Evolutionary conservation across 2,113 vertebrate genomes (phyloP).

Genomic region (cattle (Bos taurus)): DNA sequence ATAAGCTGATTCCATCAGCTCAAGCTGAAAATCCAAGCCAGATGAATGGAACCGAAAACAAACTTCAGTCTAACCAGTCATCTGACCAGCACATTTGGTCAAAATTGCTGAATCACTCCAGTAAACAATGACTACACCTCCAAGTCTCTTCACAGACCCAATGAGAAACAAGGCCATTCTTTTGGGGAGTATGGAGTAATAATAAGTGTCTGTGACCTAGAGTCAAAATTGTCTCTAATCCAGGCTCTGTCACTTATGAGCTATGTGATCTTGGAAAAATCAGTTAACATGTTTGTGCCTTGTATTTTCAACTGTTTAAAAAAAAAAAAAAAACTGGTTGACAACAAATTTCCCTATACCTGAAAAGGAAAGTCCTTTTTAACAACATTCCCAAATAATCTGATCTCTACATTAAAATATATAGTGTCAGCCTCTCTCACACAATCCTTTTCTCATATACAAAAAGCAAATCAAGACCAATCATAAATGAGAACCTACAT

Average conservation of each 20-base stretch:
- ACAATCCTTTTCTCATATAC: neutral
- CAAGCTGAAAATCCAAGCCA: neutral
- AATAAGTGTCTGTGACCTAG: fast-evolving
- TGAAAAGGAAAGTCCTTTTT: neutral
- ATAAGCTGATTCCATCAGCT: neutral
- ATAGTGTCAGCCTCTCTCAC: neutral
- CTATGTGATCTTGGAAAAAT: neutral
- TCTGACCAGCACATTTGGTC: neutral
- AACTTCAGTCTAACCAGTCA: neutral
- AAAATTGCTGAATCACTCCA: neutral
- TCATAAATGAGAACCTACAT: neutral
- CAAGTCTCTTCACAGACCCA: neutral
- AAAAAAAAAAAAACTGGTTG: neutral
- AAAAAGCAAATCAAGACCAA: neutral
- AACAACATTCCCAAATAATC: neutral
- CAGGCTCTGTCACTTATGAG: neutral
- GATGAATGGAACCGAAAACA: neutral
- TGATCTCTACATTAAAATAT: neutral
- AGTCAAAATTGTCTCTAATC: no score
- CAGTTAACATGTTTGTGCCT: no score
- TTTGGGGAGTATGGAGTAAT: fast-evolving
- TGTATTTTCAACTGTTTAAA: neutral
- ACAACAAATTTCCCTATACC: neutral
- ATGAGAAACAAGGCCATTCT: fast-evolving
- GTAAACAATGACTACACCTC: neutral